phyloP scores from a whole-genome alignment of 2,888 invertebrate species.

The Tetheella fluctuosa region DNA sequence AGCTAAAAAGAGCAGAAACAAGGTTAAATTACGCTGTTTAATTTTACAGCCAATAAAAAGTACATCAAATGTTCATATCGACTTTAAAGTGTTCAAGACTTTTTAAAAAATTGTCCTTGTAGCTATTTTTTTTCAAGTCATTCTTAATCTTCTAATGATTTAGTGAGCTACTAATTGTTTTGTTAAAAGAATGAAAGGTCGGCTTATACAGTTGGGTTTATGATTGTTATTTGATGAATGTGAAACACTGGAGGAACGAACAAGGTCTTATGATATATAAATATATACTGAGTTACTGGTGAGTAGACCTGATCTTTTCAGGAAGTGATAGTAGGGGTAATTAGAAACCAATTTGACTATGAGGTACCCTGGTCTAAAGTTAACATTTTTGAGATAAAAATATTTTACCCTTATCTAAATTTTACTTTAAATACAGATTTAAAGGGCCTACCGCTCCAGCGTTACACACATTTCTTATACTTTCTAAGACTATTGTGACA shows the following conservation, averaged over 20 bases:
- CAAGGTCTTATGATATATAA: slow-evolving; percentile 48
- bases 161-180: slow-evolving; percentile 59
- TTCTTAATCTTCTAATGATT: slow-evolving; percentile 60
- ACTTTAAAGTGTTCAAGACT: slow-evolving; percentile 1
- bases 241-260: slow-evolving; percentile 49
- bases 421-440: too few relatives aligned
- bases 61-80: slow-evolving; percentile 21
- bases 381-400: too few relatives aligned
- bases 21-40: slow-evolving; percentile 8
- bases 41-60: slow-evolving; percentile 20
- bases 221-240: slow-evolving; percentile 63
- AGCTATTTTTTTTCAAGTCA: slow-evolving; percentile 42
- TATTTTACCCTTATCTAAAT: too few relatives aligned
- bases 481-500: too few relatives aligned
- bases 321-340: too few relatives aligned
- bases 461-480: too few relatives aligned
- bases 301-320: too few relatives aligned
- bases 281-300: too few relatives aligned
- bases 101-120: slow-evolving; percentile 39
- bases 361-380: too few relatives aligned
- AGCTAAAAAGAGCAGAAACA: neutral
- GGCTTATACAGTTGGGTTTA: slow-evolving; percentile 39
- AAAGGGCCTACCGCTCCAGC: too few relatives aligned
- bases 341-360: too few relatives aligned
- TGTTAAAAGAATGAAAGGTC: slow-evolving; percentile 56